Base-by-base conservation (phyloP, 2,888 invertebrate genomes). In the Ganaspis brasiliensis region DNA sequence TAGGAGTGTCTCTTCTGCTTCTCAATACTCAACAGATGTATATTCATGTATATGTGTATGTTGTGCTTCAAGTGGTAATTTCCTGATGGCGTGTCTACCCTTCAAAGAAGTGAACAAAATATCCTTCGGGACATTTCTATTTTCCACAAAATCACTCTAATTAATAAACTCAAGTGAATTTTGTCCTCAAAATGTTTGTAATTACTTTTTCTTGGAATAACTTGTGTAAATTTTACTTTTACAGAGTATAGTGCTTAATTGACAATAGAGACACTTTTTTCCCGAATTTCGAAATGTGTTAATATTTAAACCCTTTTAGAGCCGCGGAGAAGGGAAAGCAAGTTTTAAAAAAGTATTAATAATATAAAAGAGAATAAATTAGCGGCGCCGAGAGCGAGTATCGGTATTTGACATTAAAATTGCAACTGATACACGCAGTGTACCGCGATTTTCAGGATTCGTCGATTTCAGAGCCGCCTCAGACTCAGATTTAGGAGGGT, bases 1-100 rank as follows among this genome's bases (percentile, higher is more conserved):
- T 82, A 83, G 83, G 85, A 81, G 79, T 78, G 82, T 81, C 82
- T 78, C 63, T 79, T 75, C 75, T 55, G 12, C n/a, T 19, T 55
- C 72, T 55, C 55, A 31, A 55, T 55, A 16, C 55, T 61, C 57
- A 16, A 19, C 16, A 16, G 19, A 37, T 45, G 37, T 67, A 26
- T 52, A 49, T 72, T 31, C 57, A 45, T 40, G 37, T 75, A 73
- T 71, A 77, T 63, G 76, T 80, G 75, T 77, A 77, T 79, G 77
- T 82, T 83, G 83, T 84, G 83, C 87, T 88, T 86, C 85, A 87
- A 89, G 87, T 88, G 89, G 89, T 89, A 89, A 89, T 89, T 89
- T 88, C 89, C 88, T 87, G 89, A 89, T 89, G 86, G 87, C 83
- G 84, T 84, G 87, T 84, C 83, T 87, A 85, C 83, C 79, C 83